Percentiles rank a stretch among this genome's conserved stretches.
phyloP scores from a whole-genome alignment of 2,113 vertebrate genomes.

The Myrmophylax atrothorax region DNA sequence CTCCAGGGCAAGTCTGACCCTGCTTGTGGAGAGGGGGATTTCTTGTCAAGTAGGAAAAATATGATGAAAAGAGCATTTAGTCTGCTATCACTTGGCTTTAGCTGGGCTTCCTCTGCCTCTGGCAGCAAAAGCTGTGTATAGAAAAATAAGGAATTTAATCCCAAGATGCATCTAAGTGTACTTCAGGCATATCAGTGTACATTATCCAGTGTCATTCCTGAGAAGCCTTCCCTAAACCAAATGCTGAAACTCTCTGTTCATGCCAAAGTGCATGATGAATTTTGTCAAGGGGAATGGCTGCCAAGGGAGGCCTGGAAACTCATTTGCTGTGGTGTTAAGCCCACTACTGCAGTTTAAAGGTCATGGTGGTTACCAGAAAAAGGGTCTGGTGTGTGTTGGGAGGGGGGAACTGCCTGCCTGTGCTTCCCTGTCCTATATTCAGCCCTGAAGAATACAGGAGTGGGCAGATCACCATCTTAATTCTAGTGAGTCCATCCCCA shows the following conservation, averaged over 20 bases:
- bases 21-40: background rate
- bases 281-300: background rate
- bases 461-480: background rate
- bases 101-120: background rate
- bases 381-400: background rate
- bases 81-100: background rate
- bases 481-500: background rate
- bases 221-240: background rate
- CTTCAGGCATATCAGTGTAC: background rate
- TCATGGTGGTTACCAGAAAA: background rate
- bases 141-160: background rate
- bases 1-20: background rate
- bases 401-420: background rate
- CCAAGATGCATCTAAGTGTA: too few relatives aligned
- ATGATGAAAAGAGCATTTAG: background rate
- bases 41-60: background rate
- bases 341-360: background rate
- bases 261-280: slow-evolving; percentile 19
- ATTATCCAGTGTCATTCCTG: background rate
- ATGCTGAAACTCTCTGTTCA: background rate
- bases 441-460: background rate
- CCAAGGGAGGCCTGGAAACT: slow-evolving; percentile 14
- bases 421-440: background rate
- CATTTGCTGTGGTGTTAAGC: background rate
- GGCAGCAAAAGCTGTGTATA: background rate